These are phyloP conservation scores for Galagoides demidoff DNA, from an alignment of 2,797 vertebrate species.

Conservation along the genomic window DNA sequence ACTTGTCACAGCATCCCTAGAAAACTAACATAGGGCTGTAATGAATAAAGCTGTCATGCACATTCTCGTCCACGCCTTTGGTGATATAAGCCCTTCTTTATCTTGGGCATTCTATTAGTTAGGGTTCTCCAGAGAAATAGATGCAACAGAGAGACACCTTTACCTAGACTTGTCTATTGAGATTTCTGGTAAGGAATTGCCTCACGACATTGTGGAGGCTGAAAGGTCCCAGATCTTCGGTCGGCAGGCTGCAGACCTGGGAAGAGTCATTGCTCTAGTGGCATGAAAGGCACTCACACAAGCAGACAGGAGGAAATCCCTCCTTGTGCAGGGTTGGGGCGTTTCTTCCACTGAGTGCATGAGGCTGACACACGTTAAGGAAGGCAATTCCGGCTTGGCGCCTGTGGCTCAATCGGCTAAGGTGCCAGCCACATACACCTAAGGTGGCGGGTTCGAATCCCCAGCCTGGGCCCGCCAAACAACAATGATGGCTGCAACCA, in stretches of 20 bases:
- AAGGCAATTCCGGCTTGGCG: too few relatives aligned
- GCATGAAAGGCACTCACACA: fast-evolving
- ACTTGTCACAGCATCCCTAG: not conserved
- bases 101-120: not conserved
- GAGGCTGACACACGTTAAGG: not conserved
- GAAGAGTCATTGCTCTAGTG: fast-evolving
- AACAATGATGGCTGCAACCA: too few relatives aligned
- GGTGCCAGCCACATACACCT: too few relatives aligned
- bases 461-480: too few relatives aligned
- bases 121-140: not conserved
- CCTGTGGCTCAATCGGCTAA: too few relatives aligned
- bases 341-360: not conserved
- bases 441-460: too few relatives aligned
- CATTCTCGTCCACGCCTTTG: not conserved
- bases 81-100: not conserved
- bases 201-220: fast-evolving
- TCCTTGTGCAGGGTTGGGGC: not conserved
- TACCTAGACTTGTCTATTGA: not conserved
- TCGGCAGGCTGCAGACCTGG: not conserved
- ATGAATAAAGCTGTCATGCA: not conserved
- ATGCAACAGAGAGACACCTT: not conserved
- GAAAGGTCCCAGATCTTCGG: not conserved
- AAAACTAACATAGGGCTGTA: too few relatives aligned
- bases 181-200: too few relatives aligned
- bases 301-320: not conserved